A percentile compares a stretch with the other conserved stretches of the same genome.
Evolutionary conservation across 2,797 vertebrate species (phyloP).

Genomic region (Crocidura indochinensis): DNA sequence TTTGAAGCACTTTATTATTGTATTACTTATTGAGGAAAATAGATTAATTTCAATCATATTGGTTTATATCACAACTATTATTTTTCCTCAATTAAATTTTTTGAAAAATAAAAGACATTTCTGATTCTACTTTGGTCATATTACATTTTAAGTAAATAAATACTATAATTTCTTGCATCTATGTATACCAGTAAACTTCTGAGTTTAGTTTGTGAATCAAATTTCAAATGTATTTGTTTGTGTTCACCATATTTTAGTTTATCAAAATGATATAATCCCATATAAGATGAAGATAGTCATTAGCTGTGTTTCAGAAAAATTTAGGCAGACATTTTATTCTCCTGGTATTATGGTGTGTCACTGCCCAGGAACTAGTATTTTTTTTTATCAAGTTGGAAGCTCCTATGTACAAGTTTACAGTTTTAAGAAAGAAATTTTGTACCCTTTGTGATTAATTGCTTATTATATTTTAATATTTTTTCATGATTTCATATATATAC

Average conservation of each 20-base stretch:
- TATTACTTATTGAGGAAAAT: neutral
- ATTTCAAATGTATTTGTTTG: constrained; percentile 36
- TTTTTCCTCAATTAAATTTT: constrained; percentile 28
- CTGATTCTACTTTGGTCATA: constrained; percentile 8
- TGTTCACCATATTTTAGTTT: constrained; percentile 19
- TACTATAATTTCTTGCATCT: constrained; percentile 7
- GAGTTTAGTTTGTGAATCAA: neutral
- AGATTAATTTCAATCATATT: constrained; percentile 51
- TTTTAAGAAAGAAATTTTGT: neutral
- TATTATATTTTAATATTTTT: neutral
- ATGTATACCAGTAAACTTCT: neutral
- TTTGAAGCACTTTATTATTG: too few relatives aligned
- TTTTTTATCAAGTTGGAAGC: neutral
- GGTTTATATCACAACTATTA: neutral
- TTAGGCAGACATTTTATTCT: too few relatives aligned
- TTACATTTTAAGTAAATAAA: constrained; percentile 25
- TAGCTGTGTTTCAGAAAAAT: neutral
- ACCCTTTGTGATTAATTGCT: neutral
- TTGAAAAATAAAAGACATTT: constrained; percentile 47
- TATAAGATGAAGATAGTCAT: neutral
- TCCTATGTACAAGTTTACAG: neutral
- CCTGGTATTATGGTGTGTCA: too few relatives aligned
- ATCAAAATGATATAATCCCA: neutral
- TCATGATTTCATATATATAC: neutral
- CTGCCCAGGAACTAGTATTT: neutral